Percentiles rank a stretch among this genome's conserved stretches.
Conservation (phyloP, 1,140 invertebrate species). For the Bombus sylvicola region DNA sequence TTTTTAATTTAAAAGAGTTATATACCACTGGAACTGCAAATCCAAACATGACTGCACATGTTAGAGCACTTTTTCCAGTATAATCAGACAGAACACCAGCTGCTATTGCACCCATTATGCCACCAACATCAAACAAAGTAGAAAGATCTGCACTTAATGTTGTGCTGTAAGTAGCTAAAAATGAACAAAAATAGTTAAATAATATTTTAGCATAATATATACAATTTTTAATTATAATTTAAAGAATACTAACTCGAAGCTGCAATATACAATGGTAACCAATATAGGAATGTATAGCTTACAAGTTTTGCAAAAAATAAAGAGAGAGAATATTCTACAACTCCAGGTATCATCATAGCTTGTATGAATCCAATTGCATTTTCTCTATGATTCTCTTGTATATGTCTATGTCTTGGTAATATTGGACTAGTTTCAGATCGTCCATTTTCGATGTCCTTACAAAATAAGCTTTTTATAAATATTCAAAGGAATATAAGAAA, state of each 20-base stretch:
- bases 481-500: not conserved
- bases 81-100: conserved; percentile 94
- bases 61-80: conserved; percentile 91
- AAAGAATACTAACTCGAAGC: conserved; percentile 88
- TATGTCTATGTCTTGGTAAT: conserved; percentile 68
- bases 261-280: conserved; percentile 96
- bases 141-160: conserved; percentile 92
- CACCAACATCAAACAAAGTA: conserved; percentile 95
- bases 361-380: conserved; percentile 90
- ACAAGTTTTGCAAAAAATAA: conserved; percentile 99
- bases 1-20: not conserved
- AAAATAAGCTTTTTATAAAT: conserved; percentile 35
- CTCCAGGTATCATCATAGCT: conserved; percentile 94
- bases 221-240: not conserved
- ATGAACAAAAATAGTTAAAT: conserved; percentile 6
- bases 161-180: conserved; percentile 87
- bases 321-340: conserved; percentile 96
- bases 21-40: conserved; percentile 91
- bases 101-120: conserved; percentile 93
- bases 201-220: conserved; percentile 17
- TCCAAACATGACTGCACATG: conserved; percentile 92
- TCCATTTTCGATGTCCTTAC: conserved; percentile 60
- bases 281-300: conserved; percentile 98
- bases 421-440: conserved; percentile 78
- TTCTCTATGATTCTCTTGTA: conserved; percentile 66